Conservation (phyloP, 1,140 invertebrate genomes). For the Grapholita molesta region DNA sequence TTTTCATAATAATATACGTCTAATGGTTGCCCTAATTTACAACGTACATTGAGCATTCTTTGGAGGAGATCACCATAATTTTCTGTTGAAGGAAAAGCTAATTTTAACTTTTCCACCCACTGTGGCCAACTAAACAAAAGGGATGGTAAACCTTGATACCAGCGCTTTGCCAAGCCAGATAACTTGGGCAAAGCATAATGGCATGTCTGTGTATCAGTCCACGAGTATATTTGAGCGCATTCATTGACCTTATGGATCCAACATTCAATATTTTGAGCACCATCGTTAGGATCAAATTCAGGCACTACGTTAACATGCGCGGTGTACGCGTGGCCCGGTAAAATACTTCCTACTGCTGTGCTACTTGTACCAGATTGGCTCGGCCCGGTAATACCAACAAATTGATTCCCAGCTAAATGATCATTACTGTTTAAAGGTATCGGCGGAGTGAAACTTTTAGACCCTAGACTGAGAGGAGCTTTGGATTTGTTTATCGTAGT, state of each 20-base stretch:
- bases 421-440: too few relatives aligned
- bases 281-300: not conserved
- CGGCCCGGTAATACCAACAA: too few relatives aligned
- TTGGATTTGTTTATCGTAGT: too few relatives aligned
- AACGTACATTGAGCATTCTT: not conserved
- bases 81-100: not conserved
- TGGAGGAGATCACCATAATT: not conserved
- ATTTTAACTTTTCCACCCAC: not conserved
- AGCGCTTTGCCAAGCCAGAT: not conserved
- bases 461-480: too few relatives aligned
- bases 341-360: too few relatives aligned
- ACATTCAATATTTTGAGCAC: not conserved
- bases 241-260: constrained; percentile 15
- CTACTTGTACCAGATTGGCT: too few relatives aligned
- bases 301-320: not conserved
- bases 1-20: not conserved
- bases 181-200: not conserved
- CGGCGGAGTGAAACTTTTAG: too few relatives aligned
- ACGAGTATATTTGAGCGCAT: not conserved
- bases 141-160: not conserved
- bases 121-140: not conserved
- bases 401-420: too few relatives aligned
- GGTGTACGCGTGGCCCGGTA: too few relatives aligned
- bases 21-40: not conserved
- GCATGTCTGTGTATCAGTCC: not conserved